Evolutionary conservation across 1,140 invertebrate species (phyloP), one percentile per base, ranked within the genome.

Genomic region (Leptinotarsa texana): DNA sequence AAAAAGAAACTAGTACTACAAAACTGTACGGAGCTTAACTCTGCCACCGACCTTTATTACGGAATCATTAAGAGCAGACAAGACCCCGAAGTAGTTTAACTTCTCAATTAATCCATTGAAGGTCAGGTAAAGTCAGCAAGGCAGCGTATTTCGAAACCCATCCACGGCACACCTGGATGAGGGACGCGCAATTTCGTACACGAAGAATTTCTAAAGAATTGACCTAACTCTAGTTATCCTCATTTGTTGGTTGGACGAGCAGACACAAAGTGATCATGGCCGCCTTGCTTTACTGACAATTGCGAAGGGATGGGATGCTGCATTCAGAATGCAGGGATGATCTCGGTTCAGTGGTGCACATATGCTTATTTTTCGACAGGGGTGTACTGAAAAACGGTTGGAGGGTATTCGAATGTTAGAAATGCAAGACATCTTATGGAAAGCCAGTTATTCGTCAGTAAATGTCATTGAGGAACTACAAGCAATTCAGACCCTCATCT

Each of bases 171-270:
- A 82, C 80, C 80, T 82, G 80, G 80, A 83, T 78, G 73, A 27
- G 63, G 27, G 48, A 57, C 51, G 51, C 51, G 51, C 51, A 57
- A 57, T 57, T 57, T 57, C 51, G 17, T 57, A 57, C n/a, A 57
- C 17, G 51, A 57, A 18, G 51, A 57, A 62, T 77, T 80, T 80
- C 77, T 74, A 84, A 84, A 82, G 82, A 83, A 82, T 79, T 82
- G 83, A 83, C 82, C 82, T 83, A 82, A 83, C 81, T 83, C 81
- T 78, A 81, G 83, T 83, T 80, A 84, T 84, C 83, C 83, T 82
- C 75, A 84, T 84, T 83, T 82, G 82, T 78, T 82, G 82, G 80
- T 81, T 79, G 82, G 82, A 62, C 75, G 80, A 74, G 48, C 71
- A 77, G 68, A 75, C 63, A 83, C 77, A 83, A 83, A 80, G 63